Percentiles rank a stretch among this genome's conserved stretches.
Conservation (phyloP, 2,113 vertebrate genomes). For the Macrotis lagotis region DNA sequence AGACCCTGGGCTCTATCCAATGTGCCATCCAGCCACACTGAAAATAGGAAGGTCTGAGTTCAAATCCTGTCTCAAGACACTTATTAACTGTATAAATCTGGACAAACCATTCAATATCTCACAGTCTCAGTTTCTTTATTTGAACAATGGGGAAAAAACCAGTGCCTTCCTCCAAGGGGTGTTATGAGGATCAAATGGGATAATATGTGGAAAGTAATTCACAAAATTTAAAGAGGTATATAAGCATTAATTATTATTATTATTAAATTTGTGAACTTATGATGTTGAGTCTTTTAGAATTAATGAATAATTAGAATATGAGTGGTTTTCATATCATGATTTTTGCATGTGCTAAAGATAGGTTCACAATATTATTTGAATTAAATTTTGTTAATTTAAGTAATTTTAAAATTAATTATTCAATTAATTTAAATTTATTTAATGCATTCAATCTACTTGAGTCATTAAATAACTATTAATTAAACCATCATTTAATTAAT, state of each 20-base stretch:
- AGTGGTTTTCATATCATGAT: background rate
- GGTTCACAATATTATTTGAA: background rate
- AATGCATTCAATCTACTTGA: background rate
- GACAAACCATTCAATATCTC: background rate
- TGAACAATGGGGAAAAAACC: background rate
- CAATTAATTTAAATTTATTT: background rate
- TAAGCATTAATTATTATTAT: background rate
- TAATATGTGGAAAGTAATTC: background rate
- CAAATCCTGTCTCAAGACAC: too few species aligned
- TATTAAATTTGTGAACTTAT: background rate
- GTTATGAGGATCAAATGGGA: background rate
- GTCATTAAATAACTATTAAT: background rate
- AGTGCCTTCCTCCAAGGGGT: background rate
- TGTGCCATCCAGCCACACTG: background rate
- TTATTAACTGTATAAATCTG: too few species aligned
- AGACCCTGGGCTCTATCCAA: background rate
- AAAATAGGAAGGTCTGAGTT: too few species aligned
- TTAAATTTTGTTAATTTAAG: background rate
- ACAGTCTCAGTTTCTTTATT: background rate
- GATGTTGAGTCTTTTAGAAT: background rate
- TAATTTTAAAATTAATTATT: background rate
- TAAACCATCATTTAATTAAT: background rate
- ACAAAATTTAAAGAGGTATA: background rate
- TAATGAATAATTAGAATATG: too few species aligned
- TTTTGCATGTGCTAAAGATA: background rate